These are phyloP conservation scores for Porites lutea DNA, from an alignment of 64 coral and sea anemone genomes.

Conservation along the genomic window DNA sequence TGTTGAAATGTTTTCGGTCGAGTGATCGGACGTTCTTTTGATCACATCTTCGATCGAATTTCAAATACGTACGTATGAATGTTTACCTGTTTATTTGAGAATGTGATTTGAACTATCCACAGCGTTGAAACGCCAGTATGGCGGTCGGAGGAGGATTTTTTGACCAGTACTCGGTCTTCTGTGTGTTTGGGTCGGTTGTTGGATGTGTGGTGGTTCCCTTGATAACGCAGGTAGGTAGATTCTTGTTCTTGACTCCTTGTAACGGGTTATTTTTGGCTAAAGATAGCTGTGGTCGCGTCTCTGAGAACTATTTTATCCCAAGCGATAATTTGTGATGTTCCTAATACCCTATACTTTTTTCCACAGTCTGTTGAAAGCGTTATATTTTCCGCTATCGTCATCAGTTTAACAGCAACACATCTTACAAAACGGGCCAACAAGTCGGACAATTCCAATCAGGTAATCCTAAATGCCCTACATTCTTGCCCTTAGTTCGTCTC, in stretches of 20 bases:
- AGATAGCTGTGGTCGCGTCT: neutral
- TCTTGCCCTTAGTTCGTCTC: neutral
- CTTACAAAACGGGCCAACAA: constrained; percentile 94
- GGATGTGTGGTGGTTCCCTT: constrained; percentile 98
- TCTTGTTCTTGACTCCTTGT: neutral
- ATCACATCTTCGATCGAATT: constrained; percentile 34
- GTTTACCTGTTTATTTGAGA: constrained; percentile 27
- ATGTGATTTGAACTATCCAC: neutral
- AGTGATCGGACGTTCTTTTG: constrained; percentile 56
- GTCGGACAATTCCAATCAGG: constrained; percentile 88
- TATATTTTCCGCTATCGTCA: constrained; percentile 99
- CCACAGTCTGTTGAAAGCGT: constrained; percentile 96
- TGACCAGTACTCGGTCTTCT: constrained; percentile 99
- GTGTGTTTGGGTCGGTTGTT: constrained; percentile 98
- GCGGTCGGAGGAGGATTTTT: constrained; percentile 99
- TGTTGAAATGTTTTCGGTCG: constrained; percentile 17
- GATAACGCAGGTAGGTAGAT: constrained; percentile 92
- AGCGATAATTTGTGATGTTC: neutral
- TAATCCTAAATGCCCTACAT: constrained; percentile 46
- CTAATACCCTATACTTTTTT: constrained; percentile 9
- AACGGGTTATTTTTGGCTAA: neutral
- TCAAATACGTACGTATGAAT: neutral
- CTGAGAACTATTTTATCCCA: neutral
- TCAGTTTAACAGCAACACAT: constrained; percentile 97
- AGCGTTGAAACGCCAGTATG: constrained; percentile 76